Evolutionary conservation across 2,888 invertebrate genomes (phyloP), one percentile per base, ranked within the genome.

Genomic region (Vannuccia rotundouncinata): DNA sequence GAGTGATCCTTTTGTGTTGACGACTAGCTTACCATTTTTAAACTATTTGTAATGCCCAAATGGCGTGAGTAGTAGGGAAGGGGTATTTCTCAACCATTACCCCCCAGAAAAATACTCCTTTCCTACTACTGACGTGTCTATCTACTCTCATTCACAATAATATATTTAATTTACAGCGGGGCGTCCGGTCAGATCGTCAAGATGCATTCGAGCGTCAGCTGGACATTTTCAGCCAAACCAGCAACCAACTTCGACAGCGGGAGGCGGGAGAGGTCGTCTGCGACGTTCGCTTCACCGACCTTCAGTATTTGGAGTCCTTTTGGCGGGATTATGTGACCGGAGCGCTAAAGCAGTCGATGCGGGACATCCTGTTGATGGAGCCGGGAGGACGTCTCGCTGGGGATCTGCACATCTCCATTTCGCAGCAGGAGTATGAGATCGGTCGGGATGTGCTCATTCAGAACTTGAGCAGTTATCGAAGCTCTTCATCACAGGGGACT

Each of bases 281-380:
- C 84, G 86, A 87, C 83, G 86, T 87, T 29, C 86, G 85, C 80
- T 87, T 87, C 82, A 85, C 86, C 27, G 87, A 87, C 82, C 83
- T 87, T 79, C 85, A 86, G 0, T 86, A 86, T 82, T 82, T 87
- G 59, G 87, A 87, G 83, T 86, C 86, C n/a, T 86, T 87, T 81
- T 87, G 87, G 87, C 84, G 86, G 80, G 87, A 87, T 82, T 87
- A 87, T 82, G 83, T 86, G 30, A 87, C 86, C 82, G 87, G 87
- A 5, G 84, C 86, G 10, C 82, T 87, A 45, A 82, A 85, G 77
- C 85, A 86, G 82, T 66, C 66, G 22, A 66, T 66, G 66, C 66
- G 66, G 10, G 66, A 66, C 66, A 66, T 66, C 66, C 66, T 66
- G 5, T 27, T 66, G 5, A 66, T 66, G 66, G 66, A 66, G 25